Evolutionary conservation across 2,113 vertebrate genomes (phyloP), one percentile per base, ranked within the genome.

Genomic region (Lampris megalopsis): DNA sequence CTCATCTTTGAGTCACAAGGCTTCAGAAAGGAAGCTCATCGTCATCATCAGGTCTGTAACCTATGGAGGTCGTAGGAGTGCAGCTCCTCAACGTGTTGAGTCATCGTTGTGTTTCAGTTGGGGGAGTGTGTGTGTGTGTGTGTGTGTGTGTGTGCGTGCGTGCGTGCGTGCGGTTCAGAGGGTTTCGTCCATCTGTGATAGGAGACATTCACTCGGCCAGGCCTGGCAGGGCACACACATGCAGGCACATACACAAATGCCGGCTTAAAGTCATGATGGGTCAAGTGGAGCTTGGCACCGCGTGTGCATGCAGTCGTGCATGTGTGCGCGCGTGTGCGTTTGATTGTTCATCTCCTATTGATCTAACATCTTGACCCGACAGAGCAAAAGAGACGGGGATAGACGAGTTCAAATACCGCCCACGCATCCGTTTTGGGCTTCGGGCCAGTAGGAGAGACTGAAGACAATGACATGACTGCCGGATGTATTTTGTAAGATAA

Each of bases 281-380:
- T 59, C 9, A 37, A 38, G 8, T 38, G 37, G 57, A 38, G 13
- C 10, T 9, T 45, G n/a, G 35, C 7, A n/a, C 4, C 35, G 13
- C 43, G 50, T 56, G 37, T 67, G 38, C 50, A 47, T 10, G 45
- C 13, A 24, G 24, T 24, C 24, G 24, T 10, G 5, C 10, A 35
- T 50, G 45, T 64, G 64, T 40, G 9, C 41, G 49, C n/a, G 49
- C 42, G 64, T 42, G 36, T 63, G 61, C 47, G 61, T 45, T 5
- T 24, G 24, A 24, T 24, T 37, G 24, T 48, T 47, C 37, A 59
- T 2, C 36, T 38, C 37, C 60, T 6, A n/a, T 7, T 43, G 59
- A 61, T 10, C 59, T 42, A 42, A 6, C 59, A 61, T 42, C 38
- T 13, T 41, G 59, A 61, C 59, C 11, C n/a, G 40, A 61, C 8